Evolutionary conservation across 2,888 invertebrate genomes (phyloP).

Genomic region (Drosophila cyrtoloma): DNA sequence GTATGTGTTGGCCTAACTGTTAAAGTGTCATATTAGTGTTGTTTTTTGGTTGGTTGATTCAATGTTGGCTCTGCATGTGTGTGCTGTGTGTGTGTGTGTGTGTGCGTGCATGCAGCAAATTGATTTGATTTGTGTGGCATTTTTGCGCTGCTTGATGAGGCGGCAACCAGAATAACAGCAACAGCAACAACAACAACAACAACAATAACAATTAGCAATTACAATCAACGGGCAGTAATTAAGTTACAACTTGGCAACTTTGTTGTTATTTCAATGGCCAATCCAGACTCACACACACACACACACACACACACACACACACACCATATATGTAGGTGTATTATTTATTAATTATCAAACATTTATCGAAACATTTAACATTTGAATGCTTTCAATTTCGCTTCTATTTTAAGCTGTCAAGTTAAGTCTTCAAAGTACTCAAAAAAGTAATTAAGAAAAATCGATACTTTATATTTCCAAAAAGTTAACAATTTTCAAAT

Average conservation of each 20-base stretch:
- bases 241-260: conserved; percentile 58
- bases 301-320: background rate
- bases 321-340: background rate
- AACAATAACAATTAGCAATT: conserved; percentile 48
- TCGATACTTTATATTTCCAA: background rate
- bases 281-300: conserved; percentile 1
- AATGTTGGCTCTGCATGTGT: conserved; percentile 25
- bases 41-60: conserved; percentile 77
- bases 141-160: conserved; percentile 64
- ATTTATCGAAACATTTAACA: background rate
- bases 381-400: background rate
- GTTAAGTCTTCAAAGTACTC: background rate
- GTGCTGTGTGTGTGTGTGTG: conserved; percentile 23
- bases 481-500: background rate
- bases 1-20: conserved; percentile 73
- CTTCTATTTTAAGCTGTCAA: background rate
- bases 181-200: conserved; percentile 29
- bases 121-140: conserved; percentile 79
- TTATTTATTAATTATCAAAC: background rate
- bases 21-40: conserved; percentile 80
- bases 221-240: conserved; percentile 50
- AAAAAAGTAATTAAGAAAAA: background rate
- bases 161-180: conserved; percentile 46
- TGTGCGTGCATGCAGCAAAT: conserved; percentile 65
- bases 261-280: conserved; percentile 43